A percentile compares a stretch with the other conserved stretches of the same genome.
Evolutionary conservation across 2,888 invertebrate genomes (phyloP).

Genomic region (Synergus itoensis): DNA sequence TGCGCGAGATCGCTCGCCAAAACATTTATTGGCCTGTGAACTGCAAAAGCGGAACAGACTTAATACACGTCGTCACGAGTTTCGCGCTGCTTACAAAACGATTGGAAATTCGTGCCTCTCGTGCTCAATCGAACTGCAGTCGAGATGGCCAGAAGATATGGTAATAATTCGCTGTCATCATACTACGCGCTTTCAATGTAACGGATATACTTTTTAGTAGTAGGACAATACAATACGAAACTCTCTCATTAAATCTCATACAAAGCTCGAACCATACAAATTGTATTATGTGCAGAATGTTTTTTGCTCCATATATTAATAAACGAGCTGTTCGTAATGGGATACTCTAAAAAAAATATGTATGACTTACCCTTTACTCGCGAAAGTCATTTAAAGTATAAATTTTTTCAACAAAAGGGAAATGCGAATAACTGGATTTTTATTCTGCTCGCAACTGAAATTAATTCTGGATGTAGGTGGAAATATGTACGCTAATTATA

Average conservation of each 20-base stretch:
- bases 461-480: neutral
- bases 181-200: slow-evolving; percentile 34
- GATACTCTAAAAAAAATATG: neutral
- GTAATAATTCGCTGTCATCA: slow-evolving; percentile 38
- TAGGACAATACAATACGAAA: slow-evolving; percentile 1
- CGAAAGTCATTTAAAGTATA: neutral
- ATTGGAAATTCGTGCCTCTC: slow-evolving; percentile 58
- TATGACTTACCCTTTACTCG: neutral
- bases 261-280: too few relatives aligned
- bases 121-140: slow-evolving; percentile 47
- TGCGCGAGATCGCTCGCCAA: slow-evolving; percentile 54
- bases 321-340: neutral
- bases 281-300: neutral
- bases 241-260: neutral
- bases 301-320: neutral
- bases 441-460: slow-evolving; percentile 3
- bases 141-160: slow-evolving; percentile 38
- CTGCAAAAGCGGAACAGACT: slow-evolving; percentile 34
- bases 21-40: slow-evolving; percentile 55
- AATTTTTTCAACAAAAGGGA: neutral
- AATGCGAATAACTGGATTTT: neutral
- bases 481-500: slow-evolving; percentile 4
- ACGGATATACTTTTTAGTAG: neutral
- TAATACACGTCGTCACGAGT: slow-evolving; percentile 48
- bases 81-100: slow-evolving; percentile 51